These are phyloP conservation scores for Lithodes maja DNA, from an alignment of 2,888 invertebrate genomes.

Conservation along the genomic window DNA sequence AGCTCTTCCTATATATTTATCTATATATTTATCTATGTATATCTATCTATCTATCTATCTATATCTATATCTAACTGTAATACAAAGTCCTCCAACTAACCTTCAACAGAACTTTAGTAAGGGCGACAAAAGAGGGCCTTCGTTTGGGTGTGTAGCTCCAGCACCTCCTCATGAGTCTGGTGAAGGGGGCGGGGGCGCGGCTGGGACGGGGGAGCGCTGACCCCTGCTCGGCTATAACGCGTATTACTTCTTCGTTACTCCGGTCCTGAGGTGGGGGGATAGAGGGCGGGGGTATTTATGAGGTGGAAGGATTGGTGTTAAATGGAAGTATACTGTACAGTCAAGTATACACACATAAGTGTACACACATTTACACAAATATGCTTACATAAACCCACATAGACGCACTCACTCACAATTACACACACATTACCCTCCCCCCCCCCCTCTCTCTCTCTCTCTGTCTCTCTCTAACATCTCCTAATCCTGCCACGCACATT, in stretches of 20 bases:
- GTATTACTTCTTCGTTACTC: conserved; percentile 91
- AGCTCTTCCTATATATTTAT: too few relatives aligned
- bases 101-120: conserved; percentile 45
- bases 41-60: conserved; percentile 19
- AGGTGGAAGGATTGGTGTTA: background rate
- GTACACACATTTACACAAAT: too few relatives aligned
- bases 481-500: background rate
- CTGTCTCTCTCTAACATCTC: background rate
- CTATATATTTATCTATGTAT: background rate
- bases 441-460: background rate
- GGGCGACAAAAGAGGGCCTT: conserved; percentile 87
- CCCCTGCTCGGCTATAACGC: conserved; percentile 88
- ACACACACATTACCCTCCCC: background rate
- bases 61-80: background rate
- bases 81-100: background rate
- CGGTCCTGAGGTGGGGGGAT: conserved; percentile 22
- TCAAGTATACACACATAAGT: too few relatives aligned
- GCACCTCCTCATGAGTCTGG: conserved; percentile 92
- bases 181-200: conserved; percentile 94
- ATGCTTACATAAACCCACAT: too few relatives aligned
- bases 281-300: background rate
- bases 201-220: conserved; percentile 94
- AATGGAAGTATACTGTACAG: too few relatives aligned
- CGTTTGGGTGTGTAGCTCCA: conserved; percentile 89
- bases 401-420: too few relatives aligned